Conservation (phyloP, 2,888 invertebrate genomes). For the Neocrepidodera transversa region DNA sequence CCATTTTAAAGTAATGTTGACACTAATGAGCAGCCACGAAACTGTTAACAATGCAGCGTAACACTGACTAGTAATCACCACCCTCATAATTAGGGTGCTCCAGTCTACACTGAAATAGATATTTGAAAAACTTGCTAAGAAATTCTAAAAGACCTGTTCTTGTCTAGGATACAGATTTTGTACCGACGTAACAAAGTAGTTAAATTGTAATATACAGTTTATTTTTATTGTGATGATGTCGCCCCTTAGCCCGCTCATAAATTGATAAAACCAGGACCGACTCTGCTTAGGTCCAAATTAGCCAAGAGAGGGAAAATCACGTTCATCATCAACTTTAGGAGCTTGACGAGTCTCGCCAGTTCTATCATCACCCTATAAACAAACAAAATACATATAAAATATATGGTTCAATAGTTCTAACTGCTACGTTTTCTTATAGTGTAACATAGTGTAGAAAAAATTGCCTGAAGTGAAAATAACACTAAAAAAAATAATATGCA, state of each 20-base stretch:
- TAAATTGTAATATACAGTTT: constrained; percentile 50
- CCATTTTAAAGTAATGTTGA: constrained; percentile 29
- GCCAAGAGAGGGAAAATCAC: constrained; percentile 93
- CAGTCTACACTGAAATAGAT: constrained; percentile 55
- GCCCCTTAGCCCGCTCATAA: constrained; percentile 34
- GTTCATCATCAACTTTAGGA: constrained; percentile 94
- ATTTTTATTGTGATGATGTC: constrained; percentile 40
- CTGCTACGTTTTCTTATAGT: no score
- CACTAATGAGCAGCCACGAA: constrained; percentile 48
- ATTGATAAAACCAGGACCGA: constrained; percentile 23
- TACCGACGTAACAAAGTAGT: constrained; percentile 56
- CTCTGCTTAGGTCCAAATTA: constrained; percentile 58
- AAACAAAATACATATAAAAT: constrained; percentile 18
- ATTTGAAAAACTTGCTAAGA: constrained; percentile 43
- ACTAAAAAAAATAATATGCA: no score
- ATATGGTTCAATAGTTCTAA: no score
- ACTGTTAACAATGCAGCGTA: constrained; percentile 52
- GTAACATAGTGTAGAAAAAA: no score
- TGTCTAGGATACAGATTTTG: constrained; percentile 54
- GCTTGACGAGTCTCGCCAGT: constrained; percentile 59
- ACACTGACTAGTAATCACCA: constrained; percentile 59
- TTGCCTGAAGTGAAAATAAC: no score
- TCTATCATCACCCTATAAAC: constrained; percentile 49
- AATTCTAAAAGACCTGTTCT: constrained; percentile 44
- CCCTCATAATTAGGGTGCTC: constrained; percentile 47